Evolutionary conservation across 2,113 vertebrate genomes (phyloP), one percentile per base, ranked within the genome.

Genomic region (Lepisosteus osseus): DNA sequence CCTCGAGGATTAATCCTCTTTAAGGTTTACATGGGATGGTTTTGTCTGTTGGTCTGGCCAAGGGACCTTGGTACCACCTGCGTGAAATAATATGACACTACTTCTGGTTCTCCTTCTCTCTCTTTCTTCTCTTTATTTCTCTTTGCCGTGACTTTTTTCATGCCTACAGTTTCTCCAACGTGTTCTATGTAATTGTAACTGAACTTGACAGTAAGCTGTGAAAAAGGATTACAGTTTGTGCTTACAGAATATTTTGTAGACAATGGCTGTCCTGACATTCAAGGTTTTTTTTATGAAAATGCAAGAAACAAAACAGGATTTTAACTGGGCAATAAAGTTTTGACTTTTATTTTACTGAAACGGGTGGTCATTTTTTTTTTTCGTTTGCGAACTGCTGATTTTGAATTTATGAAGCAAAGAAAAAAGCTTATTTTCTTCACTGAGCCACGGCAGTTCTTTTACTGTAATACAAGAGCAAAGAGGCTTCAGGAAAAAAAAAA

Each of bases 1-100:
- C 92, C 90, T 91, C 82, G 86, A 89, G 91, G 94, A 94, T 91
- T 95, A 95, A 96, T 96, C 94, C 92, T 93, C 90, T 95, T 95
- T 94, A 89, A 89, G 92, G 92, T 93, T 95, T 94, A 95, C 93
- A 93, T 51, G 76, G 87, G 82, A 88, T 86, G 85, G 84, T 90
- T 94, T 94, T 94, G 93, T 96, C 91, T 91, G 81, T 81, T 80
- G 86, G 83, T 87, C 86, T 85, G 82, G 87, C 81, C 69, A 68
- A 29, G 80, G 75, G 84, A 86, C 78, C 73, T 67, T 3, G 72
- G 78, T 85, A 79, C 85, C 91, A 94, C 93, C 92, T 92, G 89
- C 84, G 77, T 80, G 85, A 90, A 89, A 79, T 84, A 72, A 79
- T 77, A 82, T 85, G 82, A 85, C 84, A 77, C 83, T 79, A 85